These are phyloP conservation scores for Lamprologus sp. DNA, from an alignment of 2,113 vertebrate species.

Conservation along the genomic window DNA sequence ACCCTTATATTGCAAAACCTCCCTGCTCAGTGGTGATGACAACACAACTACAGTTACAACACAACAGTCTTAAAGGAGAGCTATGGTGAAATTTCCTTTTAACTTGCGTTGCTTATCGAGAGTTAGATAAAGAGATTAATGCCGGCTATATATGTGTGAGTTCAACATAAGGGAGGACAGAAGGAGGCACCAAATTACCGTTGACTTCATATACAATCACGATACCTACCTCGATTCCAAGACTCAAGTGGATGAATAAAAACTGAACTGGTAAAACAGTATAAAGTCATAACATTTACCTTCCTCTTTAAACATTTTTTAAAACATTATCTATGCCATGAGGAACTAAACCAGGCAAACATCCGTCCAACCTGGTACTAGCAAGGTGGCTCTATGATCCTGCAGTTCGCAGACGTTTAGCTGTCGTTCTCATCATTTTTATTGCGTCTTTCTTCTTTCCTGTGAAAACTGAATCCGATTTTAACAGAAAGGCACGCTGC, in stretches of 20 bases:
- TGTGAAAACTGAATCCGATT: background rate
- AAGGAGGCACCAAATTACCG: background rate
- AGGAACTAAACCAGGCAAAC: background rate
- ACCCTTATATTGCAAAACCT: background rate
- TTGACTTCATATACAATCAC: background rate
- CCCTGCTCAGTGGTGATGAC: background rate
- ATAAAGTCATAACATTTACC: background rate
- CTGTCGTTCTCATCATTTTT: background rate
- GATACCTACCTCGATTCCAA: background rate
- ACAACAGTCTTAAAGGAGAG: background rate
- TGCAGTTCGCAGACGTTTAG: background rate
- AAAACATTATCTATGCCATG: background rate
- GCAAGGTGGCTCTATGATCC: background rate
- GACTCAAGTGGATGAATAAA: background rate
- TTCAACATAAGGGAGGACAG: background rate
- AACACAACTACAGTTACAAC: background rate
- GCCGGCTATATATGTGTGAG: rapidly evolving
- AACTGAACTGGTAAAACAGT: background rate
- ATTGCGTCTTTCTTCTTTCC: background rate
- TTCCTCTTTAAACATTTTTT: background rate
- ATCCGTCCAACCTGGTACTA: background rate
- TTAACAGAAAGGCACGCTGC: background rate
- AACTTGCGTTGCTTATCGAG: background rate
- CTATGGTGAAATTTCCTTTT: background rate
- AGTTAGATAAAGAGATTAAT: background rate